These are phyloP conservation scores for Brachypodius melanocephalos DNA, from an alignment of 2,113 vertebrate genomes.

Conservation along the genomic window DNA sequence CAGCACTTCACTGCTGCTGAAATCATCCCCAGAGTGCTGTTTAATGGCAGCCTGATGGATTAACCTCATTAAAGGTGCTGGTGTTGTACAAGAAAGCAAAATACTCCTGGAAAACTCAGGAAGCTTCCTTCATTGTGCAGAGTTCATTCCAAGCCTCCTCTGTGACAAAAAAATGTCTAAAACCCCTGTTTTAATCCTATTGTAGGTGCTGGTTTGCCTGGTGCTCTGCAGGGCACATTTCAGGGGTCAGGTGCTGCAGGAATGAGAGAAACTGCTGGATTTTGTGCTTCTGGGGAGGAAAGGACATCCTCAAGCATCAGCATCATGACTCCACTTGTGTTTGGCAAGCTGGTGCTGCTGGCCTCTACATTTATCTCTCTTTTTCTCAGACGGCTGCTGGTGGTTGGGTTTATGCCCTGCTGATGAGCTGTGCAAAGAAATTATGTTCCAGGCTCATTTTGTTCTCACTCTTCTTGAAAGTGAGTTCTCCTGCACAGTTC, in stretches of 20 bases:
- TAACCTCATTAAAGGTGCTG: not conserved
- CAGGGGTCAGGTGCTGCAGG: not conserved
- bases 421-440: not conserved
- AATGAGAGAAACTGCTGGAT: not conserved
- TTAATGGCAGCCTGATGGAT: not conserved
- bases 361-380: not conserved
- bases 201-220: not conserved
- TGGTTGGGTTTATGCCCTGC: not conserved
- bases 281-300: not conserved
- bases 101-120: not conserved
- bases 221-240: not conserved
- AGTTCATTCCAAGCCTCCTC: not conserved
- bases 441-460: not conserved
- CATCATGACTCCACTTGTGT: rapidly evolving
- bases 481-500: not conserved
- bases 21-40: not conserved
- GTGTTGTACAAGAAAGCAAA: not conserved
- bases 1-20: not conserved
- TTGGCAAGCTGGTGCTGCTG: not conserved
- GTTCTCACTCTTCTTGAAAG: not conserved
- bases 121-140: not conserved
- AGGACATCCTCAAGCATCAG: not conserved
- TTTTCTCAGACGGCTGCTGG: not conserved
- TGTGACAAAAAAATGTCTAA: not conserved
- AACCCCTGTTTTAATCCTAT: not conserved